Conservation (phyloP, 2,113 vertebrate species). For the Proteles cristata region DNA sequence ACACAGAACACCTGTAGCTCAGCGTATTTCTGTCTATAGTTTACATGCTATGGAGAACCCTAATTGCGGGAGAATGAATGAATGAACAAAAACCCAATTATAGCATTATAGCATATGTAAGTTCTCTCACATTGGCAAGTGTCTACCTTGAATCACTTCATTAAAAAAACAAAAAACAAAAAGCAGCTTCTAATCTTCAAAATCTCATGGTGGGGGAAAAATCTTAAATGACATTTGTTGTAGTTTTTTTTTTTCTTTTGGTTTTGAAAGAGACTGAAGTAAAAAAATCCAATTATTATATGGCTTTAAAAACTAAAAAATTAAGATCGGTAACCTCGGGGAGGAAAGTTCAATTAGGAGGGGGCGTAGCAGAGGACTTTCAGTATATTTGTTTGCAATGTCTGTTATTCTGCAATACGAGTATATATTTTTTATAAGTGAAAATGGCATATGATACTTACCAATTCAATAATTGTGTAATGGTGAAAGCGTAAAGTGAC, state of each 20-base stretch:
- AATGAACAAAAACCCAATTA: slow-evolving; percentile 71
- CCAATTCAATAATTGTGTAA: not conserved
- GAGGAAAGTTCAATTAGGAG: not conserved
- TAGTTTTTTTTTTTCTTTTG: not conserved
- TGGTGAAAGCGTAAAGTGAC: not conserved
- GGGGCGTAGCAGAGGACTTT: not conserved
- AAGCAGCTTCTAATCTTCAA: slow-evolving; percentile 66
- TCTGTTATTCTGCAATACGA: not conserved
- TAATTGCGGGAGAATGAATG: slow-evolving; percentile 73
- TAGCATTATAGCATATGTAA: slow-evolving; percentile 65
- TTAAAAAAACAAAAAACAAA: slow-evolving; percentile 46
- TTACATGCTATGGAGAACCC: slow-evolving; percentile 57
- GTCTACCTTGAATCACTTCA: slow-evolving; percentile 68
- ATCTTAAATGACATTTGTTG: slow-evolving; percentile 60
- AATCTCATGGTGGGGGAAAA: slow-evolving; percentile 52
- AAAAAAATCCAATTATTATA: slow-evolving; percentile 36
- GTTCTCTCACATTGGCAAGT: slow-evolving; percentile 52
- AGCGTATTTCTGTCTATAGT: slow-evolving; percentile 53
- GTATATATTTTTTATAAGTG: not conserved
- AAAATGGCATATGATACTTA: slow-evolving; percentile 17
- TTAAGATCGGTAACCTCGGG: not conserved
- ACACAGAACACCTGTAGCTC: slow-evolving; percentile 67
- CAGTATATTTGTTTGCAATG: not conserved
- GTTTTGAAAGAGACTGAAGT: slow-evolving; percentile 53
- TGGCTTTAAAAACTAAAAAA: slow-evolving; percentile 26